A percentile compares a stretch with the other conserved stretches of the same genome.
Evolutionary conservation across 2,797 vertebrate species (phyloP).

Genomic region (Sebastolobus alascanus): DNA sequence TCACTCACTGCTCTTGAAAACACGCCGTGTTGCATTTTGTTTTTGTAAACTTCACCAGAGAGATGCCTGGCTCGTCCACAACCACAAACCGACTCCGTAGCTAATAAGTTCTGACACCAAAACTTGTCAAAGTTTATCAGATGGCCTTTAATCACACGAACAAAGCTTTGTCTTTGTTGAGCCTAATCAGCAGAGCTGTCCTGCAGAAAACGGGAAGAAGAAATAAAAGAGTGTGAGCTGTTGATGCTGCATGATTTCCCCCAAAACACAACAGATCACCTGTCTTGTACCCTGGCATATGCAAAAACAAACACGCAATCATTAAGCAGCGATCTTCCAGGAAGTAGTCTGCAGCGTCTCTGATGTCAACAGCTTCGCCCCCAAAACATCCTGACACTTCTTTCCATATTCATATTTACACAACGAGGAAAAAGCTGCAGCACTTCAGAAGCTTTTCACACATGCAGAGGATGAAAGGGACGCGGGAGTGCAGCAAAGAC

Average conservation of each 20-base stretch:
- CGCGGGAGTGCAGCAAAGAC: constrained; percentile 15
- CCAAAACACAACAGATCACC: constrained; percentile 43
- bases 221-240: constrained; percentile 10
- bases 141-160: constrained; percentile 63
- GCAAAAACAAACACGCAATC: constrained; percentile 53
- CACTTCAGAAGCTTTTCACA: constrained; percentile 61
- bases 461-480: constrained; percentile 60
- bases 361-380: constrained; percentile 65
- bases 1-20: constrained; percentile 43
- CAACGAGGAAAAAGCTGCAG: constrained; percentile 30
- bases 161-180: background rate
- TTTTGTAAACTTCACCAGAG: constrained; percentile 55
- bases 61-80: constrained; percentile 16
- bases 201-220: constrained; percentile 13
- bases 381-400: constrained; percentile 55
- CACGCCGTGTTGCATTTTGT: constrained; percentile 26
- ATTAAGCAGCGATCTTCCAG: constrained; percentile 55
- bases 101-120: constrained; percentile 49
- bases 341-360: constrained; percentile 51
- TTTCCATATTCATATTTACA: constrained; percentile 69
- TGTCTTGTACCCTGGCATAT: constrained; percentile 35
- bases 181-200: constrained; percentile 33
- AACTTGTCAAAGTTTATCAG: constrained; percentile 63
- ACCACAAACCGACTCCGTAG: constrained; percentile 9
- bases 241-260: constrained; percentile 1